Evolutionary conservation across 2,113 vertebrate genomes (phyloP).

Genomic region (Dipodomys ordii): DNA sequence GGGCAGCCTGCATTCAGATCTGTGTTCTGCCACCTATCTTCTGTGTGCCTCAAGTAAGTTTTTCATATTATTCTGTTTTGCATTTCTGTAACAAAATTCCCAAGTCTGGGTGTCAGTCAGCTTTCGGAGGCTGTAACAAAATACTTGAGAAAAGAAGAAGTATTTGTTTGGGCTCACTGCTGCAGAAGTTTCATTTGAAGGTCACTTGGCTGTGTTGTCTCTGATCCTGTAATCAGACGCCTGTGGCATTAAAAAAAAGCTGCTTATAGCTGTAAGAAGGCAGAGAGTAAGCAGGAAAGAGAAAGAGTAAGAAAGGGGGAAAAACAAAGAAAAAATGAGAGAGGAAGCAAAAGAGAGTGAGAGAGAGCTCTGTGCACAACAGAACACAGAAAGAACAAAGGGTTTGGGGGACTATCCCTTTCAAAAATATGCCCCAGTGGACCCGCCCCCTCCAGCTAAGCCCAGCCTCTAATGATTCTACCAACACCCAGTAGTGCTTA

Average conservation of each 20-base stretch:
- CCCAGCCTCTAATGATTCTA: neutral
- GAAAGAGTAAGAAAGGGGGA: neutral
- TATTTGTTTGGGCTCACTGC: neutral
- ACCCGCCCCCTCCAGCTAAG: neutral
- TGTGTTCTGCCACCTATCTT: fast-evolving
- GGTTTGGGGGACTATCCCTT: too few species aligned
- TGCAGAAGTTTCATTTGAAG: neutral
- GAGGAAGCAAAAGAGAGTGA: too few species aligned
- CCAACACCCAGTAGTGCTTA: neutral
- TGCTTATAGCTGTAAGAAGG: neutral
- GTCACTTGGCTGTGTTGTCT: neutral
- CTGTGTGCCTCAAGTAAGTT: neutral
- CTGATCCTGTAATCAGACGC: too few species aligned
- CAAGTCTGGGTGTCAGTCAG: neutral
- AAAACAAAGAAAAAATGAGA: neutral
- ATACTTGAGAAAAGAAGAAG: neutral
- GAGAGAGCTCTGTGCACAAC: too few species aligned
- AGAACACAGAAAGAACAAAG: too few species aligned
- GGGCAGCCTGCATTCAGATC: too few species aligned
- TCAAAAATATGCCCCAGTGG: neutral
- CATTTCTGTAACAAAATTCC: neutral
- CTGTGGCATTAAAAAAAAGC: neutral
- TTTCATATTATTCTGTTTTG: neutral
- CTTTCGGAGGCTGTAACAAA: neutral
- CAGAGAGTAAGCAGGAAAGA: neutral